phyloP scores from a whole-genome alignment of 2,113 vertebrate genomes.

The Hymenochirus boettgeri region DNA sequence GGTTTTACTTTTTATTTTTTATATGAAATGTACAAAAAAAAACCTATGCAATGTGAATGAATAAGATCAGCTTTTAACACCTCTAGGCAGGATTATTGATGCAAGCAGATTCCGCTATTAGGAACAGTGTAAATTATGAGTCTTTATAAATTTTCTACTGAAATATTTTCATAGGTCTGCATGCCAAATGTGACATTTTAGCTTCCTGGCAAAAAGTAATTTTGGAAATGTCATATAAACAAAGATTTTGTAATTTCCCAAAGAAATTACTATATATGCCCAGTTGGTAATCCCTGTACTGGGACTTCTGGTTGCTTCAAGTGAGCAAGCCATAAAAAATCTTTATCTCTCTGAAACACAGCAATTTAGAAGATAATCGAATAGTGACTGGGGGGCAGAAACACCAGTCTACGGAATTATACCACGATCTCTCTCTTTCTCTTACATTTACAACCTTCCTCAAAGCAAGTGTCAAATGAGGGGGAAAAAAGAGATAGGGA shows the following conservation, averaged over 20 bases:
- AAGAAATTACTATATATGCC: conserved; percentile 96
- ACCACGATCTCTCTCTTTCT: conserved; percentile 96
- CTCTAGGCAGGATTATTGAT: conserved; percentile 98
- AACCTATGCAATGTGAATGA: conserved; percentile 91
- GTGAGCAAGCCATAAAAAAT: conserved; percentile 99
- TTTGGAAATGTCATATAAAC: conserved; percentile 98
- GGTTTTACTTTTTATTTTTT: conserved; percentile 93
- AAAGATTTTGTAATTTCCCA: conserved; percentile 99
- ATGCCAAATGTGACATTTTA: conserved; percentile 99
- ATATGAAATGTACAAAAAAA: conserved; percentile 68
- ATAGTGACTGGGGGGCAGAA: conserved; percentile 99
- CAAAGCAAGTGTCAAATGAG: conserved; percentile 90
- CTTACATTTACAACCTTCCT: conserved; percentile 98
- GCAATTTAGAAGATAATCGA: conserved; percentile 99
- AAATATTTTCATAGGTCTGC: conserved; percentile 99
- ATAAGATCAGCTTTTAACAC: conserved; percentile 97
- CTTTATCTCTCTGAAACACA: conserved; percentile 99
- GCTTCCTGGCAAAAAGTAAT: conserved; percentile 91
- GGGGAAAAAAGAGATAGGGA: conserved; percentile 72
- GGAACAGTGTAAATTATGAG: conserved; percentile 99
- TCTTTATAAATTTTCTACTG: conserved; percentile 98
- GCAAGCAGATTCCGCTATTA: conserved; percentile 96
- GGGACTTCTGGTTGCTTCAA: conserved; percentile 94
- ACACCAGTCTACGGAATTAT: conserved; percentile 99
- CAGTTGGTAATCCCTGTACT: conserved; percentile 84